These are phyloP conservation scores for Orientallactaga sibirica DNA, from an alignment of 2,797 vertebrate genomes.

Conservation along the genomic window DNA sequence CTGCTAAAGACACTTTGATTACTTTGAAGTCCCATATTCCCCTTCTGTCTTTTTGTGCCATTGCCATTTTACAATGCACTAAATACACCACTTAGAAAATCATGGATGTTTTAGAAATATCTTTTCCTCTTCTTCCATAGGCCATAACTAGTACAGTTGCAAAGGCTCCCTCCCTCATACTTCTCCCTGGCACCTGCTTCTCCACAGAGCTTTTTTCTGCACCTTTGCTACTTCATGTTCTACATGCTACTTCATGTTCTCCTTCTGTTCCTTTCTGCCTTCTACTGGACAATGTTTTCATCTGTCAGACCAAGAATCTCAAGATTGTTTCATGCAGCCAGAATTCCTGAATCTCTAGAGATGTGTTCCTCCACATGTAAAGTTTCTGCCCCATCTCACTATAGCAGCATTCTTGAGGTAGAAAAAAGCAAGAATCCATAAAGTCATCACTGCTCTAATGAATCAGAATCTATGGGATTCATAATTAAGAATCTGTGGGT, in stretches of 20 bases:
- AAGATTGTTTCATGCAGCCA: background rate
- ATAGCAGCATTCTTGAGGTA: background rate
- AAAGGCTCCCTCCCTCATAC: background rate
- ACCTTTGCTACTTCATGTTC: background rate
- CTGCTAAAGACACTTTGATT: background rate
- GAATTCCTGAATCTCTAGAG: background rate
- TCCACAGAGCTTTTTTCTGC: background rate
- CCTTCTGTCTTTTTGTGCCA: background rate
- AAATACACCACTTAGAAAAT: background rate
- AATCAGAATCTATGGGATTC: background rate
- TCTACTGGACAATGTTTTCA: background rate
- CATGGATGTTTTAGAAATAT: constrained; percentile 18
- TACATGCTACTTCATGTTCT: background rate
- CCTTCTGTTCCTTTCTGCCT: background rate
- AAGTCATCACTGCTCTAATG: background rate
- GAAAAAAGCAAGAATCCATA: background rate
- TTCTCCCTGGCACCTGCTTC: background rate
- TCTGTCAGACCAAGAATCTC: background rate
- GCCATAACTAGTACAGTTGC: background rate
- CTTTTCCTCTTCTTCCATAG: background rate
- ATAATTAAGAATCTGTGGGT: background rate
- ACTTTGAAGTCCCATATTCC: background rate
- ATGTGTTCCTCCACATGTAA: background rate
- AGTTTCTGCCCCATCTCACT: background rate
- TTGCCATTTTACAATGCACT: background rate